Conservation (phyloP, 2,113 vertebrate genomes). For the Hippocampus abdominalis region DNA sequence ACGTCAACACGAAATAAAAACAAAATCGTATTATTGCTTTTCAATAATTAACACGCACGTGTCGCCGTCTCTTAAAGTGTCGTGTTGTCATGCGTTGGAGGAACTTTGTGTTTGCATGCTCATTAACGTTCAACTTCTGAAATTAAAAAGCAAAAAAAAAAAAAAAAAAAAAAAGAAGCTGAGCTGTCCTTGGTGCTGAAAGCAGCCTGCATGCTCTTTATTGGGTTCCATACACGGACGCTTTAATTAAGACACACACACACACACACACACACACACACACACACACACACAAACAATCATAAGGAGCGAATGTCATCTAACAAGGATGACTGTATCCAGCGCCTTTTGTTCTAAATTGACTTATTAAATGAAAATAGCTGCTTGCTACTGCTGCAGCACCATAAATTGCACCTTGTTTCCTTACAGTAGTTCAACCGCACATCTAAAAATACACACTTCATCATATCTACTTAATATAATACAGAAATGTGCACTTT, state of each 20-base stretch:
- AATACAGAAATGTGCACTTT: neutral
- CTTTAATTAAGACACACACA: neutral
- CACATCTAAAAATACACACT: neutral
- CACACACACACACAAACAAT: neutral
- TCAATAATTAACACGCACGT: no score
- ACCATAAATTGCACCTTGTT: neutral
- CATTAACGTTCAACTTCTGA: no score
- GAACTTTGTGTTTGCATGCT: no score
- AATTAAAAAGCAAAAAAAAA: neutral
- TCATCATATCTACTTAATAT: neutral
- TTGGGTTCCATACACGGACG: neutral
- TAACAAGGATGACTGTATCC: neutral
- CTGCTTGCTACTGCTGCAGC: neutral
- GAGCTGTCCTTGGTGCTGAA: constrained; percentile 1
- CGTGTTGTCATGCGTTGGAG: neutral
- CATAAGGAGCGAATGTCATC: neutral
- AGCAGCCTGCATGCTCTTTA: neutral
- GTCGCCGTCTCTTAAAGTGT: no score
- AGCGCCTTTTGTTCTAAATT: neutral
- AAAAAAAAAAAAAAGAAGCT: neutral
- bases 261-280: neutral
- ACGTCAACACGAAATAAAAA: no score
- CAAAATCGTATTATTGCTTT: no score
- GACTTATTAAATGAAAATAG: neutral
- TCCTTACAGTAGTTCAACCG: neutral